These are phyloP conservation scores for Calliopum simillimum DNA, from an alignment of 2,888 invertebrate genomes.

Conservation along the genomic window DNA sequence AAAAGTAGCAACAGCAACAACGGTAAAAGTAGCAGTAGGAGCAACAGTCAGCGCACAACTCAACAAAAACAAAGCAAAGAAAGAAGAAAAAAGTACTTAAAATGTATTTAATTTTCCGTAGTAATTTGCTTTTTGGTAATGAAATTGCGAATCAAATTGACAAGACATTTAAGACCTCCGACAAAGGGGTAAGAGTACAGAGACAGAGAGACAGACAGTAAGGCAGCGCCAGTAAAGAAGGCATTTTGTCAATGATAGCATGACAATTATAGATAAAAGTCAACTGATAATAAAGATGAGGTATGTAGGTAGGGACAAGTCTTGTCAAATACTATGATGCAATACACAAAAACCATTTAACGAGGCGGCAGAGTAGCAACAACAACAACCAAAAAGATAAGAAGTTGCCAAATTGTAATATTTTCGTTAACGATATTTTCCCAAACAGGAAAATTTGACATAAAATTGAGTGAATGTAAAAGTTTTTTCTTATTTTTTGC, in stretches of 20 bases:
- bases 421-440: constrained; percentile 7
- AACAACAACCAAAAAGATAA: neutral
- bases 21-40: too few relatives aligned
- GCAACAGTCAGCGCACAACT: too few relatives aligned
- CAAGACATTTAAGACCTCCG: neutral
- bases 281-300: too few relatives aligned
- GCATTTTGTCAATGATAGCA: too few relatives aligned
- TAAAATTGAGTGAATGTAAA: constrained; percentile 1
- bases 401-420: neutral
- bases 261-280: too few relatives aligned
- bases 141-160: constrained; percentile 11
- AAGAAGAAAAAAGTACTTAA: neutral
- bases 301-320: neutral
- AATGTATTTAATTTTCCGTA: constrained; percentile 9
- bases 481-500: too few relatives aligned
- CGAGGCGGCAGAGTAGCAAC: neutral
- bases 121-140: constrained; percentile 5
- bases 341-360: neutral
- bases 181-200: too few relatives aligned
- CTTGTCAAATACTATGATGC: neutral
- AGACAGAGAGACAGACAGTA: too few relatives aligned
- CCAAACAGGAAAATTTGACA: constrained; percentile 6
- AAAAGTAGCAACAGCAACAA: constrained; percentile 11
- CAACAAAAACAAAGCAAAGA: too few relatives aligned
- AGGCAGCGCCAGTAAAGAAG: too few relatives aligned